Conservation (phyloP, 2,888 invertebrate species). For the Arctia plantaginis region DNA sequence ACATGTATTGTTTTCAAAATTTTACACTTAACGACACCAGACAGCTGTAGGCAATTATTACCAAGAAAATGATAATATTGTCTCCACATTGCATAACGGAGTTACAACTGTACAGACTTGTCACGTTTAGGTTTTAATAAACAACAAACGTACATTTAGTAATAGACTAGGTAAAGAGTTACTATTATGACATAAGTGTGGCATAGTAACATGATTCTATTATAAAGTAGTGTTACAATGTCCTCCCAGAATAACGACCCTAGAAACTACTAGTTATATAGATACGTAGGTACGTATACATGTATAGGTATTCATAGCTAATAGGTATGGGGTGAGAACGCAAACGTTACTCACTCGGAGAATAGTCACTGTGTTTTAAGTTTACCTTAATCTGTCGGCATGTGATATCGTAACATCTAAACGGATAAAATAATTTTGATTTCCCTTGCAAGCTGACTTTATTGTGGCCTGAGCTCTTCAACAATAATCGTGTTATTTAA, state of each 20-base stretch:
- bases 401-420: no score
- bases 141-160: background rate
- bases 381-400: no score
- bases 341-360: no score
- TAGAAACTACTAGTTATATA: background rate
- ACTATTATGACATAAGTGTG: background rate
- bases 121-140: constrained; percentile 1
- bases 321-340: no score
- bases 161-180: background rate
- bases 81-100: constrained; percentile 1
- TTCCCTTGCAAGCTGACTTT: no score
- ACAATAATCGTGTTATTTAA: no score
- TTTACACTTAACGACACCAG: background rate
- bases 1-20: background rate
- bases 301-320: no score
- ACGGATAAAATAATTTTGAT: no score
- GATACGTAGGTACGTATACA: background rate
- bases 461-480: no score
- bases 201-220: background rate
- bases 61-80: background rate
- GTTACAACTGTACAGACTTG: background rate
- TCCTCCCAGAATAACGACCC: background rate
- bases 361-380: no score
- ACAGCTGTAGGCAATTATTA: background rate
- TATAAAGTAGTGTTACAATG: background rate